Evolutionary conservation across 1,140 invertebrate species (phyloP), one percentile per base, ranked within the genome.

Genomic region (Rhynchophorus ferrugineus): DNA sequence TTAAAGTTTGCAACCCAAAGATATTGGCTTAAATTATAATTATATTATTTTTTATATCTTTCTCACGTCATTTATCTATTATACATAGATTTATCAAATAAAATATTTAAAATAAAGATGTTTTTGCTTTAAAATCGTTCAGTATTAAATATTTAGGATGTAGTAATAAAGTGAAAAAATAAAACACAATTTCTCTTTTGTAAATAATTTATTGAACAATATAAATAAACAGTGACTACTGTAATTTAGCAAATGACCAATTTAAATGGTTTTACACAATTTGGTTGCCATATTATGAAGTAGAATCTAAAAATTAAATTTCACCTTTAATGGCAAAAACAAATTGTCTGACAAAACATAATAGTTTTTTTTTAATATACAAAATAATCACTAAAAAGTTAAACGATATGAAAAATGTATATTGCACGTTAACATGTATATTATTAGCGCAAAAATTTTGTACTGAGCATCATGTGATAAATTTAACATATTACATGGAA

Each of bases 1-100:
- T 95, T 68, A 78, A 91, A 54, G 82, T 93, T 21, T 92, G 90
- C 1, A 94, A 95, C 77, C 89, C 91, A 29, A 71, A 90, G 42
- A 80, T 85, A 39, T 75, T 83, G 47, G 81, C 80, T 68, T 68
- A 54, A 34, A 24, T 42, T n/a, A 33, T 33, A 37, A n/a, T 37
- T 5, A 37, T 5, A 11, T 29, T 29, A 29, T 29, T 29, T 5
- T 29, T 29, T 29, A 29, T 29, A 29, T 29, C 11, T 6, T 11
- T 6, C 24, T 29, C 11, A 29, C 24, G 11, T 6, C 24, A 6
- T 29, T 29, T 29, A 29, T 29, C 5, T 29, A 29, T 29, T 29
- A n/a, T n/a, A n/a, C n/a, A n/a, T n/a, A n/a, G n/a, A n/a, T n/a
- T n/a, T n/a, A n/a, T n/a, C n/a, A n/a, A n/a, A n/a, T n/a, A n/a